Conservation (phyloP, 2,113 vertebrate genomes). For the Paraplagusia blochii region DNA sequence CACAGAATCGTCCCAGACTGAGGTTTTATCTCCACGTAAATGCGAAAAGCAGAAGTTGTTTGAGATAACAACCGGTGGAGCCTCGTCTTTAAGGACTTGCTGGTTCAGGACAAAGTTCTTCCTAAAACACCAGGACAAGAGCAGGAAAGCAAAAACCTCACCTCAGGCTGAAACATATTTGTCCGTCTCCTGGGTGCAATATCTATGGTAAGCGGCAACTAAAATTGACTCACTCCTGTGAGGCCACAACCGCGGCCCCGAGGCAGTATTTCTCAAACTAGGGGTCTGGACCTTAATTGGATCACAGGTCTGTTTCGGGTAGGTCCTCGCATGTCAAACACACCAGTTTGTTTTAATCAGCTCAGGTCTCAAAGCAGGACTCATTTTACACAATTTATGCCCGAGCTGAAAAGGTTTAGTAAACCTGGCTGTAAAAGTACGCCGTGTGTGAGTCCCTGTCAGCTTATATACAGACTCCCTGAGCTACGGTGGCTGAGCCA, state of each 20-base stretch:
- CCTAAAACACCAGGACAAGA: conserved; percentile 9
- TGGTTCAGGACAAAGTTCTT: conserved; percentile 2
- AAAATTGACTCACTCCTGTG: conserved; percentile 6
- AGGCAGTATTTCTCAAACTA: conserved; percentile 47
- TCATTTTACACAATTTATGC: conserved; percentile 66
- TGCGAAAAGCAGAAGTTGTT: background rate
- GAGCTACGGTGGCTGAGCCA: conserved; percentile 55
- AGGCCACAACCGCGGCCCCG: conserved; percentile 23
- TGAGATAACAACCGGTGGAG: background rate
- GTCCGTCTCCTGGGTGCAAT: conserved; percentile 39
- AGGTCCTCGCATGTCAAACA: conserved; percentile 62
- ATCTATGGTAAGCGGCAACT: conserved; percentile 27
- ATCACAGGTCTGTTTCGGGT: conserved; percentile 66
- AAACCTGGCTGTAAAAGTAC: conserved; percentile 51
- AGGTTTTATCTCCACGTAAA: background rate
- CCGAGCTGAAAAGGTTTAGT: conserved; percentile 50
- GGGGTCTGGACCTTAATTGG: conserved; percentile 56
- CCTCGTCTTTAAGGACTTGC: background rate
- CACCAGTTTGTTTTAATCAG: conserved; percentile 71
- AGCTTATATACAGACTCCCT: conserved; percentile 36
- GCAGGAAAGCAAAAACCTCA: conserved; percentile 16
- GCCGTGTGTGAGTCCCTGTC: conserved; percentile 56
- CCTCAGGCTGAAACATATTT: conserved; percentile 26
- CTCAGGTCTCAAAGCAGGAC: conserved; percentile 58
- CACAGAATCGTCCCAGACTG: background rate